These are phyloP conservation scores for Adelognathus sp. DNA, from an alignment of 2,888 invertebrate genomes.

Conservation along the genomic window DNA sequence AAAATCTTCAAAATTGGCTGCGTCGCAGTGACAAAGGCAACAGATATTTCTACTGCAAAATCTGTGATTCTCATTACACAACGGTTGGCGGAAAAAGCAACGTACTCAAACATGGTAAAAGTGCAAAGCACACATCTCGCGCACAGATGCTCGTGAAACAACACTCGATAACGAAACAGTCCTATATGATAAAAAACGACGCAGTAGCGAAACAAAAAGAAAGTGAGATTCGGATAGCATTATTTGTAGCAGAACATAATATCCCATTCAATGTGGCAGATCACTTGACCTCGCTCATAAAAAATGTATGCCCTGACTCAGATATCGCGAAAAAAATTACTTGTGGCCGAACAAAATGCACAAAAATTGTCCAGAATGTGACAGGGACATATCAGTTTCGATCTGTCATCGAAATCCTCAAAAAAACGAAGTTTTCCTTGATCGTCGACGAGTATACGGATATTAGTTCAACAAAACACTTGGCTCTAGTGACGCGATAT, in stretches of 20 bases:
- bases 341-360: conserved; percentile 55
- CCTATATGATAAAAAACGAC: too few relatives aligned
- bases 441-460: conserved; percentile 58
- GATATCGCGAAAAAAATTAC: conserved; percentile 51
- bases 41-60: conserved; percentile 18
- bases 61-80: conserved; percentile 12
- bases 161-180: too few relatives aligned
- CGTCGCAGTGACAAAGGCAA: not conserved
- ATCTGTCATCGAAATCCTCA: conserved; percentile 36
- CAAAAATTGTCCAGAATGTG: conserved; percentile 52
- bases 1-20: conserved; percentile 3
- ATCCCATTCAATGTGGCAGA: conserved; percentile 49
- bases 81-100: conserved; percentile 19
- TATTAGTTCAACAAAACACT: conserved; percentile 55
- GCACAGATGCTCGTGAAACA: not conserved
- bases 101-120: not conserved
- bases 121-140: conserved; percentile 3
- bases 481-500: conserved; percentile 47
- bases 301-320: conserved; percentile 52
- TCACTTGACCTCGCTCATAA: conserved; percentile 46
- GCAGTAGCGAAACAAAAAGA: conserved; percentile 16
- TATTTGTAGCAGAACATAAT: conserved; percentile 54
- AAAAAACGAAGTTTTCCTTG: conserved; percentile 51
- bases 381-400: conserved; percentile 42
- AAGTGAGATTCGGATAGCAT: conserved; percentile 20